Conservation (phyloP, 2,888 invertebrate species). For the Carterocephalus palaemon region DNA sequence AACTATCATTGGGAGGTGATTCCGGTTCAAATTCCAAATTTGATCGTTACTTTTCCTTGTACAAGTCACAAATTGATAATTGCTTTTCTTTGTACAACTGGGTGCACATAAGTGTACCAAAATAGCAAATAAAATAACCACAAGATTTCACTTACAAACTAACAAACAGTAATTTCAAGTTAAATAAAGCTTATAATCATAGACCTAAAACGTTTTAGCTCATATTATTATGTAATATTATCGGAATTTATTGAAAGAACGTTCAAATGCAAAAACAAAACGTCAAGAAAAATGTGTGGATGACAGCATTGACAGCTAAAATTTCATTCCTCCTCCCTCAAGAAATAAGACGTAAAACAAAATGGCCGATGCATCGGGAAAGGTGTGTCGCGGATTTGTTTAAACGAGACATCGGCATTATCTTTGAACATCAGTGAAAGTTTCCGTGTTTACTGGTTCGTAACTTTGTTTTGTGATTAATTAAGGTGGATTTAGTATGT, state of each 20-base stretch:
- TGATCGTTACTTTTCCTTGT: too few species aligned
- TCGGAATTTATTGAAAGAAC: background rate
- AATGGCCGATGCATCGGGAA: slow-evolving; percentile 71
- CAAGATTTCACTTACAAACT: too few species aligned
- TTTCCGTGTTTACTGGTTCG: slow-evolving; percentile 76
- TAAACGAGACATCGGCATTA: slow-evolving; percentile 57
- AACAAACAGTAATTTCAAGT: too few species aligned
- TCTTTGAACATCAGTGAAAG: slow-evolving; percentile 73
- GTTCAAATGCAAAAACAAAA: slow-evolving; percentile 9
- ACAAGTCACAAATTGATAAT: too few species aligned
- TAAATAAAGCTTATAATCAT: too few species aligned
- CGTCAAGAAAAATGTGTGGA: slow-evolving; percentile 14
- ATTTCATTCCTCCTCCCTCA: too few species aligned
- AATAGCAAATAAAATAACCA: background rate
- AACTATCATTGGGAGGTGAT: too few species aligned
- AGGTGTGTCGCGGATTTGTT: slow-evolving; percentile 67
- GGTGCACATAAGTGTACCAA: background rate
- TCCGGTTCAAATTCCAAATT: too few species aligned
- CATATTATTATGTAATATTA: background rate
- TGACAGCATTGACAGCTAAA: slow-evolving; percentile 1
- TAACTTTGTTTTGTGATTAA: slow-evolving; percentile 76
- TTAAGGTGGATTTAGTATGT: slow-evolving; percentile 72
- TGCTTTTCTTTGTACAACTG: too few species aligned
- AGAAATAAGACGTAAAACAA: slow-evolving; percentile 61
- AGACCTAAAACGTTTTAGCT: too few species aligned